These are phyloP conservation scores for Stichopus horrens DNA, from an alignment of 53 echinoderm and acorn worm genomes.

Conservation along the genomic window DNA sequence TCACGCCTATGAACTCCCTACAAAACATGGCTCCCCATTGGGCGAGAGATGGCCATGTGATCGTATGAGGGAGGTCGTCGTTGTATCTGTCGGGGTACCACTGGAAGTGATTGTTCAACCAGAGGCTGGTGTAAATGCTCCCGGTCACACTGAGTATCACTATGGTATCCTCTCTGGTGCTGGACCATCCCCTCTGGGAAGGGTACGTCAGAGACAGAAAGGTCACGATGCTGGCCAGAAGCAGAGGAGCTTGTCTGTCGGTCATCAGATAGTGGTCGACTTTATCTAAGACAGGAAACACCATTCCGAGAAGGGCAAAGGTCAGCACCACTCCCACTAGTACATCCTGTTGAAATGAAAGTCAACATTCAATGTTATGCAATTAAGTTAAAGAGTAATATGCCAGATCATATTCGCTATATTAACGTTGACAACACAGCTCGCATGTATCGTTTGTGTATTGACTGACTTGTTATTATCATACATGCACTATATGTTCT, in stretches of 20 bases:
- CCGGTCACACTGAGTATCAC: conserved; percentile 68
- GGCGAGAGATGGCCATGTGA: conserved; percentile 62
- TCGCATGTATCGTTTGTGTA: too few species aligned
- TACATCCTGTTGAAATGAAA: conserved; percentile 65
- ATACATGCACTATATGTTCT: too few species aligned
- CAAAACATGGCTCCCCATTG: conserved; percentile 57
- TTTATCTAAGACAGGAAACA: conserved; percentile 70
- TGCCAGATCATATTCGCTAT: background rate
- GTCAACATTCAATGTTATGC: background rate
- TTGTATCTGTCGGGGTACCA: conserved; percentile 54
- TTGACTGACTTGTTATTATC: too few species aligned
- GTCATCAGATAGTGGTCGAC: conserved; percentile 72
- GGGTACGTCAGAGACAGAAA: conserved; percentile 58
- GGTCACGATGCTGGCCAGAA: conserved; percentile 59
- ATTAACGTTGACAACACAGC: too few species aligned
- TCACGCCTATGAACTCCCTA: conserved; percentile 56
- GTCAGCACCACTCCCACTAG: conserved; percentile 72
- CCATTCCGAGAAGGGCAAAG: conserved; percentile 55
- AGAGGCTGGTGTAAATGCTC: conserved; percentile 57
- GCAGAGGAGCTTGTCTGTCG: conserved; percentile 68
- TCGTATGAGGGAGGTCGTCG: conserved; percentile 53
- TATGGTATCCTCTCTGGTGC: conserved; percentile 80
- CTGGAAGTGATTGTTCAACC: conserved; percentile 58
- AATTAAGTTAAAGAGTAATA: background rate
- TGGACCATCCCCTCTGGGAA: conserved; percentile 73